A percentile compares a stretch with the other conserved stretches of the same genome.
Conservation (phyloP, 2,888 invertebrate genomes). For the Caenorhabditis sinica region DNA sequence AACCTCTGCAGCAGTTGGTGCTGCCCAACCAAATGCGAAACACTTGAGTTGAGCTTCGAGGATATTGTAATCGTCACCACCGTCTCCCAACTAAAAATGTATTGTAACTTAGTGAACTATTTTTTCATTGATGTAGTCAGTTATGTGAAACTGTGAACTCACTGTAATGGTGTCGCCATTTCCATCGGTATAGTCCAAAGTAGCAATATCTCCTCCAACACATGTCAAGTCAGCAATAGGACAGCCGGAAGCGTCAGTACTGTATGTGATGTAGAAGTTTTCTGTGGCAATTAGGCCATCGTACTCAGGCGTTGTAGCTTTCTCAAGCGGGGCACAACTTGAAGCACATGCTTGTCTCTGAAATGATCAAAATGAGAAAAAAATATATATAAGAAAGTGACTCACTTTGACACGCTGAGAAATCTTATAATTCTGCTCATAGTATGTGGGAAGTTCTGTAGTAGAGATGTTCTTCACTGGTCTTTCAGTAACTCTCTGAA, state of each 20-base stretch:
- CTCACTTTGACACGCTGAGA: constrained; percentile 41
- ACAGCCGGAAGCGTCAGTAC: constrained; percentile 46
- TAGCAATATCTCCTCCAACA: constrained; percentile 58
- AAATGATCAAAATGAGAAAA: not conserved
- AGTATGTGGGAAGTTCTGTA: constrained; percentile 41
- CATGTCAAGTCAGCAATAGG: constrained; percentile 48
- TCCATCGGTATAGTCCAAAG: constrained; percentile 26
- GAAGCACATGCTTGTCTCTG: constrained; percentile 57
- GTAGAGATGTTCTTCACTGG: constrained; percentile 36
- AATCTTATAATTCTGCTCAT: constrained; percentile 46
- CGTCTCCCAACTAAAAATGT: constrained; percentile 40
- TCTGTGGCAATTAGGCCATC: constrained; percentile 53
- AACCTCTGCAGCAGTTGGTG: constrained; percentile 13
- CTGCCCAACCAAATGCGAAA: constrained; percentile 60
- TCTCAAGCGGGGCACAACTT: constrained; percentile 43
- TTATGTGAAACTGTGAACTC: not conserved
- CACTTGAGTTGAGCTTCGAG: constrained; percentile 61
- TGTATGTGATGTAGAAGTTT: constrained; percentile 60
- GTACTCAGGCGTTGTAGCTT: constrained; percentile 45
- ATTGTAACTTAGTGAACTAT: not conserved
- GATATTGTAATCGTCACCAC: constrained; percentile 45
- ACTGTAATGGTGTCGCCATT: constrained; percentile 37
- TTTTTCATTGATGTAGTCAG: no score
- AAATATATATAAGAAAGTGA: not conserved
- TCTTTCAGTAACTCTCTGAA: constrained; percentile 34